Base-by-base conservation (phyloP, 23 tunicate genomes). In the Trididemnum nubilum region DNA sequence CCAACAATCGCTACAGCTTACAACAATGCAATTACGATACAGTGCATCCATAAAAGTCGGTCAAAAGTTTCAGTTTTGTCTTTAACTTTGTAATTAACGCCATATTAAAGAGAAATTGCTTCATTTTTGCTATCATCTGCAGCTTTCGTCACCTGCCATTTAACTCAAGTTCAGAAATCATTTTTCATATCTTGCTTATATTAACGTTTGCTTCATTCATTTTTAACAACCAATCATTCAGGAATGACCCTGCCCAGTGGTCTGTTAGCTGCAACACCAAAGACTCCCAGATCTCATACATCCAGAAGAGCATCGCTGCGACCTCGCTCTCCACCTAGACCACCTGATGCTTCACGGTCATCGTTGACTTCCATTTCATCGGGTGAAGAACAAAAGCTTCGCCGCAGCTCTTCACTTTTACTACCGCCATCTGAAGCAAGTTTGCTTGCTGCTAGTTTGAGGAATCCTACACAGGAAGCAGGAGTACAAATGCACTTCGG, bases 211-310 rank as follows among this genome's bases (percentile, higher is more conserved):
- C 54, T 15, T 44, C 54, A 44, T 44, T 44, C 54, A 44, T 15
- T 15, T 44, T 44, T 44, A 44, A 44, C 54, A 44, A 9, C 54
- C 54, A 44, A 44, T 7, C 54, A 44, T n/a, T 9, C 78, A 91
- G 97, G 97, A 31, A 91, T 91, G 87, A 91, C 84, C 24, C 82
- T 86, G 34, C 87, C 87, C 7, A 76, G 65, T 35, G 86, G 89
- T 88, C 77, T 85, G 5, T 72, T 60, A 22, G 54, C 86, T 5
- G 39, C 85, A 38, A 84, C 96, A 24, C 87, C 90, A 21, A 85
- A 81, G 52, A 85, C 83, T 24, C 87, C 97, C 23, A 34, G 83
- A 64, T 85, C 86, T 33, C 90, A 90, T 3, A 18, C 73, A 27
- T 91, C 97, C 22, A 79, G 97, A 75, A 76, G 90, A 66, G 75